These are phyloP conservation scores for Hermetia illucens DNA, from an alignment of 1,140 invertebrate species.

Conservation along the genomic window DNA sequence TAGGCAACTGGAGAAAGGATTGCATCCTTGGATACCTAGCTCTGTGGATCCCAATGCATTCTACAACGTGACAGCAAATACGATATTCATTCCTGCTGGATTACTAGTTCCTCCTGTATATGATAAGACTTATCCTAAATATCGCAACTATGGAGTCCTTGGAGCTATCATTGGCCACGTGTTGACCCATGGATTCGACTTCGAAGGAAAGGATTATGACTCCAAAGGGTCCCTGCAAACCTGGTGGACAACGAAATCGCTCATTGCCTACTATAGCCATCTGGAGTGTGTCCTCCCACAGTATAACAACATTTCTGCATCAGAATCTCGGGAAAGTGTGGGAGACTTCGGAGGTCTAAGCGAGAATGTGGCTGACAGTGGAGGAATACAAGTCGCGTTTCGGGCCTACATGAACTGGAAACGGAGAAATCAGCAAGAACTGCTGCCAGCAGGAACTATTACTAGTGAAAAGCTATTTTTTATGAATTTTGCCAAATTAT, in stretches of 20 bases:
- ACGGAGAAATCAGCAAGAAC: neutral
- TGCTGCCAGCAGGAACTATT: no score
- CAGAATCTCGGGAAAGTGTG: neutral
- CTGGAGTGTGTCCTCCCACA: constrained; percentile 19
- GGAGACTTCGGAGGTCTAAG: neutral
- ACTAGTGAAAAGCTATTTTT: no score
- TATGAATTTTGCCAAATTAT: no score
- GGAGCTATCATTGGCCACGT: constrained; percentile 46
- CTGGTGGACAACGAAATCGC: constrained; percentile 16
- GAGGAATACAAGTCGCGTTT: neutral
- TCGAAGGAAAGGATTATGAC: constrained; percentile 34
- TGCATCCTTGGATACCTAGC: no score
- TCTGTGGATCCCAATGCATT: no score
- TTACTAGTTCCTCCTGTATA: no score
- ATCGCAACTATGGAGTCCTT: constrained; percentile 35
- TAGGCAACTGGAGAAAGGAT: no score
- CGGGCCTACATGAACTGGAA: neutral
- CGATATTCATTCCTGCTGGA: no score
- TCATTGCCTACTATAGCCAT: constrained; percentile 12
- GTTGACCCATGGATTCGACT: constrained; percentile 45
- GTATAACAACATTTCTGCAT: constrained; percentile 17
- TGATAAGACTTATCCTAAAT: constrained; percentile 15
- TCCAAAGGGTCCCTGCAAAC: constrained; percentile 9
- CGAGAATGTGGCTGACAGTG: neutral
- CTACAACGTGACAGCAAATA: no score